Percentiles rank a stretch among this genome's conserved stretches.
Conservation (phyloP, 2,888 invertebrate genomes). For the Allacma fusca region DNA sequence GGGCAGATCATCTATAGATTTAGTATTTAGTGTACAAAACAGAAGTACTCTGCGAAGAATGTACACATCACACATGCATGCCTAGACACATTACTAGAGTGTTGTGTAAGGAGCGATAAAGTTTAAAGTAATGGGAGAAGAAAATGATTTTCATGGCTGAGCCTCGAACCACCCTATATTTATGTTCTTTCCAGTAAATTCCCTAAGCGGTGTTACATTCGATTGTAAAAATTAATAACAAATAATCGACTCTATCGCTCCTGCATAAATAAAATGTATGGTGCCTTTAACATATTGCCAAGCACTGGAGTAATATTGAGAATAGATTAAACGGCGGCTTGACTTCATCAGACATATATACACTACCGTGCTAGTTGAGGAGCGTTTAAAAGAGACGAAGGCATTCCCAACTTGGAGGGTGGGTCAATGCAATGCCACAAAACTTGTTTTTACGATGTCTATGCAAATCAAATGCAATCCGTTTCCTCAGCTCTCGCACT, state of each 20-base stretch:
- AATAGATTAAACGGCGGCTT: no score
- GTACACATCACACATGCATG: no score
- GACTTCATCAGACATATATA: no score
- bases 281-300: no score
- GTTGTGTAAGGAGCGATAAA: background rate
- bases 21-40: no score
- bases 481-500: background rate
- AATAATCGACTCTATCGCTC: background rate
- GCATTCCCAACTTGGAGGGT: constrained; percentile 5
- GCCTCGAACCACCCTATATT: background rate
- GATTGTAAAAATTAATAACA: constrained; percentile 3
- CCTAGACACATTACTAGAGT: no score
- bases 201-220: background rate
- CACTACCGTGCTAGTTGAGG: no score
- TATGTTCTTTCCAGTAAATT: background rate
- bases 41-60: no score
- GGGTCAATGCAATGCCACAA: constrained; percentile 39
- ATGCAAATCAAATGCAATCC: constrained; percentile 41
- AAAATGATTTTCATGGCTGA: background rate
- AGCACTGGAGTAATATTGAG: no score
- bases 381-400: background rate
- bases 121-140: background rate
- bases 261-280: no score
- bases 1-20: no score
- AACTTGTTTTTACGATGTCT: constrained; percentile 40